Evolutionary conservation across 2,797 vertebrate genomes (phyloP).

Genomic region (Xenentodon cancila): DNA sequence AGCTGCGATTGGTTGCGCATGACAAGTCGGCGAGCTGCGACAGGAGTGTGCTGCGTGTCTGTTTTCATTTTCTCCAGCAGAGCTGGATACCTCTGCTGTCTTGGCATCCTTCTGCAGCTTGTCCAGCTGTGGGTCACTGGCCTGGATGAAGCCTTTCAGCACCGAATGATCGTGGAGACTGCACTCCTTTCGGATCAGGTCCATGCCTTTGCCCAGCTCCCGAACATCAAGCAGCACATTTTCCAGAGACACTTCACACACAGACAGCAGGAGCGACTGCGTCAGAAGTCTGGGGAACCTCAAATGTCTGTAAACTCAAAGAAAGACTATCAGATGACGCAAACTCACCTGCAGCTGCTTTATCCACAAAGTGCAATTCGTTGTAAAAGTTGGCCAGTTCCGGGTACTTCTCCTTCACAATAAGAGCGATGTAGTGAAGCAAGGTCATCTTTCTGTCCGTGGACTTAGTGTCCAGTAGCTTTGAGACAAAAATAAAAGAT

Average conservation of each 20-base stretch:
- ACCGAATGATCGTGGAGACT: slow-evolving; percentile 90
- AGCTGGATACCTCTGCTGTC: slow-evolving; percentile 87
- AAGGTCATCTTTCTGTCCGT: slow-evolving; percentile 96
- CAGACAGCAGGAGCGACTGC: not conserved
- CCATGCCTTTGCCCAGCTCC: slow-evolving; percentile 96
- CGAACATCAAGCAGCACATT: slow-evolving; percentile 95
- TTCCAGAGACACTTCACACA: slow-evolving; percentile 90
- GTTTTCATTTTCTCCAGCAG: slow-evolving; percentile 15
- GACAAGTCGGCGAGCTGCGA: slow-evolving; percentile 16
- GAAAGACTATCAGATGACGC: not conserved
- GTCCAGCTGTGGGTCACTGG: slow-evolving; percentile 89
- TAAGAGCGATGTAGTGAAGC: slow-evolving; percentile 95
- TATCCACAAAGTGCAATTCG: slow-evolving; percentile 96
- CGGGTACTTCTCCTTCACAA: slow-evolving; percentile 93
- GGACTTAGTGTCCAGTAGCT: slow-evolving; percentile 98
- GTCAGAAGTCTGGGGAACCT: not conserved
- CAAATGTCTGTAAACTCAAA: not conserved
- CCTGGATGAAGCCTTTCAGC: slow-evolving; percentile 90
- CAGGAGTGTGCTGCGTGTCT: slow-evolving; percentile 18
- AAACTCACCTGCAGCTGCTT: slow-evolving; percentile 91
- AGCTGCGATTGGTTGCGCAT: slow-evolving; percentile 19
- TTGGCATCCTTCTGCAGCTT: slow-evolving; percentile 93
- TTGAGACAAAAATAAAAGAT: slow-evolving; percentile 20
- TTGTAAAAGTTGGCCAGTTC: slow-evolving; percentile 93
- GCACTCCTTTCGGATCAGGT: slow-evolving; percentile 92